Evolutionary conservation across 2,113 vertebrate species (phyloP).

Genomic region (Esox niger): DNA sequence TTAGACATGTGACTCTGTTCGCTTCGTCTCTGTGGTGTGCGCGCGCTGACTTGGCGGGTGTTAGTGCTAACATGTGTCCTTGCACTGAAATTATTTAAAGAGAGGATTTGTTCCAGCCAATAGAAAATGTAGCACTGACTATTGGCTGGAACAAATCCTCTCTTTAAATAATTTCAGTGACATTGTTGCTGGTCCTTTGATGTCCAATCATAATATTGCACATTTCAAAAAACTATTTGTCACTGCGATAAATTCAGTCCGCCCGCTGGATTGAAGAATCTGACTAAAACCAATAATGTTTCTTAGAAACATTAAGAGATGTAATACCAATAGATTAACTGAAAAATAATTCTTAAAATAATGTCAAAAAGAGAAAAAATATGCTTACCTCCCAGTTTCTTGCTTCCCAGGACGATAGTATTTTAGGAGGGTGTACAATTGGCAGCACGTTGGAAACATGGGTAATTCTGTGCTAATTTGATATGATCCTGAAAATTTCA

Average conservation of each 20-base stretch:
- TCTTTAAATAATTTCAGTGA: too few species aligned
- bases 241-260: neutral
- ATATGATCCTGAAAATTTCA: neutral
- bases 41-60: conserved; percentile 1
- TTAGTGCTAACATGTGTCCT: conserved; percentile 1
- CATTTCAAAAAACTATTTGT: neutral
- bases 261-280: neutral
- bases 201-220: conserved; percentile 11
- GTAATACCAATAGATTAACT: conserved; percentile 17
- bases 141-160: too few species aligned
- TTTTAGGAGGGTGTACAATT: neutral
- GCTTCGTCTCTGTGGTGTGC: neutral
- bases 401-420: neutral
- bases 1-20: conserved; percentile 10
- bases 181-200: too few species aligned
- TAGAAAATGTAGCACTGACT: conserved; percentile 1
- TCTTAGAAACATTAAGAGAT: conserved; percentile 1
- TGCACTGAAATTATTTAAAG: conserved; percentile 7
- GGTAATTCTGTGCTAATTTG: conserved; percentile 9
- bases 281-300: conserved; percentile 12
- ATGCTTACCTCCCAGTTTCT: too few species aligned
- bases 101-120: conserved; percentile 11
- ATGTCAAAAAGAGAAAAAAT: too few species aligned
- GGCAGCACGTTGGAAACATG: neutral
- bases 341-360: conserved; percentile 1